Base-by-base conservation (phyloP, 2,888 invertebrate genomes). In the Gonocerus acuteangulatus region DNA sequence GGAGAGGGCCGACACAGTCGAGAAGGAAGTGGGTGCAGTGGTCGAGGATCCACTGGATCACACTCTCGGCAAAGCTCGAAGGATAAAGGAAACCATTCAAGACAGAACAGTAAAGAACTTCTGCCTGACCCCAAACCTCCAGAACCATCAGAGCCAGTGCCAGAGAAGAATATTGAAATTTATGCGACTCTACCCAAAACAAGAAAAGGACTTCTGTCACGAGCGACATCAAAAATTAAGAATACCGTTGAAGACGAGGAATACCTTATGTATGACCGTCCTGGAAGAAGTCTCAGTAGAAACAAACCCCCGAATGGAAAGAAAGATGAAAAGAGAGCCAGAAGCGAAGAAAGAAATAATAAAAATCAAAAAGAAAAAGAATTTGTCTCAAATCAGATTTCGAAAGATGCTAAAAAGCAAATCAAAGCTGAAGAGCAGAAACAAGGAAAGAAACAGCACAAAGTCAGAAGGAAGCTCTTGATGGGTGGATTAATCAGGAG, bases 111-210 rank as follows among this genome's bases (percentile, higher is more conserved):
- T 67, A 76, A 79, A 47, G 83, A 84, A 70, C 69, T 81, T 16
- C 70, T 81, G 44, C 70, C 72, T 58, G 67, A 70, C 27, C 34
- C 44, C 11, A 58, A 66, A 16, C 48, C 42, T 11, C 34, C 65
- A 32, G 48, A 52, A 18, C 18, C 11, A 19, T 36, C 63, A 7
- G 36, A 63, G 49, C 63, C 67, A 1, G 54, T 65, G 48, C 56
- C 69, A 27, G 67, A 75, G 70, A 85, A 85, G 70, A 89, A 81
- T 67, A 92, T 92, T 62, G 92, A 92, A 76, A 91, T 93, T 66
- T 93, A 93, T 72, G 93, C 92, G 0, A 93, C 93, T 0, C 74
- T 93, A 27, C 93, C 93, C 1, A 92, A 92, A 74, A 91, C 89
- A 75, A 90, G 89, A 70, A 83, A 84, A 47, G 71, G 71, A 49